These are phyloP conservation scores for Forpus xanthops DNA, from an alignment of 2,797 vertebrate species.

Conservation along the genomic window DNA sequence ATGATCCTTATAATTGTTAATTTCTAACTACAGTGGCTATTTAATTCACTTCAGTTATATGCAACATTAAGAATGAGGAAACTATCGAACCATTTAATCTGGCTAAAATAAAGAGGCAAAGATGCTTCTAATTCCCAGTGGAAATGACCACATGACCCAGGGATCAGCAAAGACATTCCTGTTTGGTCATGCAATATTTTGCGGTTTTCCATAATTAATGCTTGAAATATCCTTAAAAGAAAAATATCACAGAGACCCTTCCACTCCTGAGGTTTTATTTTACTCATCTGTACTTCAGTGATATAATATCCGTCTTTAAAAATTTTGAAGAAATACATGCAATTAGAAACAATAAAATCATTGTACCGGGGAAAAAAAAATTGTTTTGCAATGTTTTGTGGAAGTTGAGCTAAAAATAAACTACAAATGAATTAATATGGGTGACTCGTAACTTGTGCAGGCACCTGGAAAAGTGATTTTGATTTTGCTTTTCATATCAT, in stretches of 20 bases:
- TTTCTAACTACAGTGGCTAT: slow-evolving; percentile 16
- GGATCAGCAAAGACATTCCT: neutral
- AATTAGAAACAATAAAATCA: neutral
- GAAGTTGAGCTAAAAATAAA: slow-evolving; percentile 2
- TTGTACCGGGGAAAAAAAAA: neutral
- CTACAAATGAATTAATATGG: neutral
- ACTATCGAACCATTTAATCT: slow-evolving; percentile 14
- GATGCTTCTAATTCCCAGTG: slow-evolving; percentile 23
- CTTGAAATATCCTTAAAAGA: neutral
- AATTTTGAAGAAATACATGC: neutral
- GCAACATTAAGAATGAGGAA: slow-evolving; percentile 39
- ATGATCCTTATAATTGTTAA: neutral
- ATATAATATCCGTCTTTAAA: neutral
- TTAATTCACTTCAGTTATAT: slow-evolving; percentile 48
- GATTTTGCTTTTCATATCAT: neutral
- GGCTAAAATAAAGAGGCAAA: slow-evolving; percentile 34
- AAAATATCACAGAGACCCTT: neutral
- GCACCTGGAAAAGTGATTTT: slow-evolving; percentile 17
- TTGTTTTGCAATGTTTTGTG: neutral
- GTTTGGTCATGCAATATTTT: neutral
- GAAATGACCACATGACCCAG: neutral
- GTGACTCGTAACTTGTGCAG: neutral
- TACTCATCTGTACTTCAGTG: neutral
- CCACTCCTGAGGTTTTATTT: neutral
- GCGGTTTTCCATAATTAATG: neutral